Conservation (phyloP, 2,113 vertebrate species). For the Vireo altiloquus region DNA sequence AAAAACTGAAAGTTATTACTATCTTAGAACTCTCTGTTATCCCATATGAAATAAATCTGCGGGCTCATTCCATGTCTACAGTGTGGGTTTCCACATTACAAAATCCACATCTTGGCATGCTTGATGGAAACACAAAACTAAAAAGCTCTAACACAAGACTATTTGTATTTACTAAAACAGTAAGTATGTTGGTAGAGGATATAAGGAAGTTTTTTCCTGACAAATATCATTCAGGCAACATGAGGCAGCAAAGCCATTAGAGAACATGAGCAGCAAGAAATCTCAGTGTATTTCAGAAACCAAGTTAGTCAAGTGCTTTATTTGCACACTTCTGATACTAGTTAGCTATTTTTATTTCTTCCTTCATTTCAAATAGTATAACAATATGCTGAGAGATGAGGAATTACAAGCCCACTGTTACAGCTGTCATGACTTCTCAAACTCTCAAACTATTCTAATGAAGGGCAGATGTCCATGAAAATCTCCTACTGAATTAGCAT, state of each 20-base stretch:
- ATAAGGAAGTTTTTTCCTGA: background rate
- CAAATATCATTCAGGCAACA: background rate
- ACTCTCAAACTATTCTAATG: constrained; percentile 8
- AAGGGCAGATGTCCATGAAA: constrained; percentile 28
- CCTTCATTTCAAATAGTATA: constrained; percentile 19
- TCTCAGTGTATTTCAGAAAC: constrained; percentile 8
- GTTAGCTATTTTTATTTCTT: constrained; percentile 11
- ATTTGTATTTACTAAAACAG: background rate
- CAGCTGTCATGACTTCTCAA: constrained; percentile 35
- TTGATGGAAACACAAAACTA: background rate
- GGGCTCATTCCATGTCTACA: background rate
- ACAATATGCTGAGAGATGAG: background rate
- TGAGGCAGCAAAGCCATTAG: background rate
- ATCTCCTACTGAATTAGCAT: constrained; percentile 6
- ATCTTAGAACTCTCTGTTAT: background rate
- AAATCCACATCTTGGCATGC: constrained; percentile 37
- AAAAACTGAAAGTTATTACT: background rate
- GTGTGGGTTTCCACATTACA: constrained; percentile 23
- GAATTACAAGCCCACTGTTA: constrained; percentile 51
- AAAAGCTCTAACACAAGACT: background rate
- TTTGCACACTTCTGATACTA: background rate
- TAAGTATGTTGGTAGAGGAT: background rate
- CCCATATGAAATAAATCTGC: background rate
- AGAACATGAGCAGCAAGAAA: constrained; percentile 28
- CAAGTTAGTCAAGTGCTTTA: background rate